Conservation (phyloP, 2,113 vertebrate species). For the Acinonyx jubatus region DNA sequence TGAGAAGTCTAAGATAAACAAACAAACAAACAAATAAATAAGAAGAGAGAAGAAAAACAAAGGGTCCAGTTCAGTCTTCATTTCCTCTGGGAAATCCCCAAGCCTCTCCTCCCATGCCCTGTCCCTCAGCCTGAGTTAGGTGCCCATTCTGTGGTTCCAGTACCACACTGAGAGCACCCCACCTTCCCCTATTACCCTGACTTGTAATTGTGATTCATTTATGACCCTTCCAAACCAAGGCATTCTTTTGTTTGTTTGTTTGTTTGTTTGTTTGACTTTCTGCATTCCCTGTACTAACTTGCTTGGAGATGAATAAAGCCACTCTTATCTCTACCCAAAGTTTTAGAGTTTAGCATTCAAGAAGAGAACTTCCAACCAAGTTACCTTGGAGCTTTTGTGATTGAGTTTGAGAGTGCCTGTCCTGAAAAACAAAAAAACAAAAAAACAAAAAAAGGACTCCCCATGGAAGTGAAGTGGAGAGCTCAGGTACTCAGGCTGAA, state of each 20-base stretch:
- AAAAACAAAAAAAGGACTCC: neutral
- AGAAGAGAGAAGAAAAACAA: neutral
- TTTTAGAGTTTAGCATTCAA: neutral
- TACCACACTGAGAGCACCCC: neutral
- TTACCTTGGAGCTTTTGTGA: neutral
- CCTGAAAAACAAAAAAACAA: too few relatives aligned
- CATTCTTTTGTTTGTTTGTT: neutral
- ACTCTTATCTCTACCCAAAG: neutral
- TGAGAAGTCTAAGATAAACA: neutral
- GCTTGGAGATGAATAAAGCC: neutral
- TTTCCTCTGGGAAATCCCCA: neutral
- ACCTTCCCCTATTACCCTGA: neutral
- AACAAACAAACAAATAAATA: neutral
- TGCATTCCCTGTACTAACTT: neutral
- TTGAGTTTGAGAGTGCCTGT: neutral
- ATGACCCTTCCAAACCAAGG: neutral
- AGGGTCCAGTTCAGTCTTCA: neutral
- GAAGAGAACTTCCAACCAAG: neutral
- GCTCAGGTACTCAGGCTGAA: neutral
- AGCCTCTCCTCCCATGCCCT: neutral
- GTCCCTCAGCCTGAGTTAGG: neutral
- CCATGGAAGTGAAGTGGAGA: neutral
- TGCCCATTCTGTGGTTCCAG: neutral
- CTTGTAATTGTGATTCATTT: neutral
- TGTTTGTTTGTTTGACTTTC: neutral